Percentiles rank a stretch among this genome's conserved stretches.
These are phyloP conservation scores for Cisticola juncidis DNA, from an alignment of 2,113 vertebrate genomes.

Conservation along the genomic window DNA sequence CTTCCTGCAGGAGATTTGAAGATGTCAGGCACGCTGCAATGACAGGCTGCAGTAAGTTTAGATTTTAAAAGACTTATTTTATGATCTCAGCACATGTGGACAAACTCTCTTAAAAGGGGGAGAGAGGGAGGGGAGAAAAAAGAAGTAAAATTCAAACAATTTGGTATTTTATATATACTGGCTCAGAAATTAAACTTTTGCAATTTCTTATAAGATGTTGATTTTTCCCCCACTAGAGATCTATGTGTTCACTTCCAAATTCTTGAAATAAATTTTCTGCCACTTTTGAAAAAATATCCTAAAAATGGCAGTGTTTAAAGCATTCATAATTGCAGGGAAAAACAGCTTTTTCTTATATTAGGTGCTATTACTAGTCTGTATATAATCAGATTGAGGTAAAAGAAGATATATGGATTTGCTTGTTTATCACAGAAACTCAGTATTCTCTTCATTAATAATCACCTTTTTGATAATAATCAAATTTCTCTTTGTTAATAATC, in stretches of 20 bases:
- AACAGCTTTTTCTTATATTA: background rate
- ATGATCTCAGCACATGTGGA: background rate
- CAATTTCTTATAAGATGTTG: background rate
- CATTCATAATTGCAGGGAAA: accelerated
- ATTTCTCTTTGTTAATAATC: background rate
- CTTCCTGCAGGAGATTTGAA: slow-evolving; percentile 57
- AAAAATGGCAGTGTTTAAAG: background rate
- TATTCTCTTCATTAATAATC: background rate
- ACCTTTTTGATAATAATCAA: background rate
- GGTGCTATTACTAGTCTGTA: background rate
- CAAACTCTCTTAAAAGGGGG: background rate
- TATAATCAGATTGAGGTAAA: background rate
- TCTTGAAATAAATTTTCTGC: slow-evolving; percentile 3
- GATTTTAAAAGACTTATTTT: background rate
- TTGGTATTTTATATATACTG: background rate
- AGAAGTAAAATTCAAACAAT: background rate
- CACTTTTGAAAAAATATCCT: background rate
- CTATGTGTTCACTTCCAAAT: slow-evolving; percentile 11
- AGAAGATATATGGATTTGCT: background rate
- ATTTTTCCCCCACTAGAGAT: background rate
- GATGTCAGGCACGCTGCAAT: slow-evolving; percentile 64
- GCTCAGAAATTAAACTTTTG: background rate
- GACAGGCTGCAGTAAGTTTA: slow-evolving; percentile 61
- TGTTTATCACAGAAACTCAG: background rate
- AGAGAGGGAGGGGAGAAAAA: background rate